Base-by-base conservation (phyloP, 1,140 invertebrate species). In the Drosophila leontia region DNA sequence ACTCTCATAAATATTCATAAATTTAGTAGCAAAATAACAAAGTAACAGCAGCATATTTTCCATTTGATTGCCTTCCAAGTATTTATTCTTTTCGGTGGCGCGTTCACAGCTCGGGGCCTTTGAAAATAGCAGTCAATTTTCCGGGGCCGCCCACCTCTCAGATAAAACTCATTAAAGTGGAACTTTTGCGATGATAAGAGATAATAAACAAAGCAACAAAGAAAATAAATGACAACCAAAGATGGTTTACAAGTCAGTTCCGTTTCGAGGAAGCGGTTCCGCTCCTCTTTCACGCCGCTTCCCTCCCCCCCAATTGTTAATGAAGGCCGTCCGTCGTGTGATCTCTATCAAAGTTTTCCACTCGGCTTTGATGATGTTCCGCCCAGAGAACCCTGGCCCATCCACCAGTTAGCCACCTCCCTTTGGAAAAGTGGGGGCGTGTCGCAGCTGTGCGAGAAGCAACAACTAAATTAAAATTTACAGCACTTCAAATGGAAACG, bases 391-490 rank as follows among this genome's bases (percentile, higher is more conserved):
- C 7, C 32, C 42, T 53, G 45, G 44, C 51, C 47, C 45, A 42
- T 7, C 35, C 35, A 1, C 51, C 3, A 23, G 51, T 55, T 35
- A 15, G 51, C 34, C 42, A 3, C 19, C 53, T 11, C 19, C 45
- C 37, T 9, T 41, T 13, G 35, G 19, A 19, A 23, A 47, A 77
- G 63, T 47, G 44, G 37, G 35, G 50, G 37, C 55, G 48, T 61
- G 80, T 58, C 76, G 48, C 84, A 87, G 83, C 77, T 88, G 83
- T 77, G 75, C 80, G 59, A 62, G 56, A 56, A 81, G 81, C 81
- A 90, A 90, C 84, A 88, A 88, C 85, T 90, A 90, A 90, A 90
- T 90, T 90, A 90, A 90, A 90, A 90, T 90, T 90, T 90, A 90
- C 85, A 84, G 85, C 85, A 90, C 85, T 90, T 90, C 75, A 90